These are phyloP conservation scores for Pristionchus arcanus DNA, from an alignment of 2,888 invertebrate species.

Conservation along the genomic window DNA sequence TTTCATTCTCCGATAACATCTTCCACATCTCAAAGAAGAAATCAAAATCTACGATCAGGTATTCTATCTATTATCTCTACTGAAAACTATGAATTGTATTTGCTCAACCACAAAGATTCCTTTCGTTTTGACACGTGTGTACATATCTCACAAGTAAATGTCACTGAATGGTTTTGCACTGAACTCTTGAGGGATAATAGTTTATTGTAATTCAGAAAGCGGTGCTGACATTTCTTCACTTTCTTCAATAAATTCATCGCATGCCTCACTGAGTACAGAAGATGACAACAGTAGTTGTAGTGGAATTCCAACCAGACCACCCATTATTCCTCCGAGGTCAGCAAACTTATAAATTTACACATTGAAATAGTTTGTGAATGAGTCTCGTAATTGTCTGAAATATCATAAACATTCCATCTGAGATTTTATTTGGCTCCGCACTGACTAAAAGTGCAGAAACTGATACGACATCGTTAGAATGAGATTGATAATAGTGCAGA, in stretches of 20 bases:
- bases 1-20: conserved; percentile 32
- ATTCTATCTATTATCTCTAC: not conserved
- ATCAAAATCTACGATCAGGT: conserved; percentile 33
- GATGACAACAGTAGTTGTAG: conserved; percentile 50
- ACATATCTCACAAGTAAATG: too few relatives aligned
- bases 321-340: conserved; percentile 40
- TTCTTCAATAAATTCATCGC: conserved; percentile 47
- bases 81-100: not conserved
- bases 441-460: not conserved
- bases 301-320: not conserved
- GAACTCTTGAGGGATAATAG: not conserved
- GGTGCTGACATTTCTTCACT: conserved; percentile 41
- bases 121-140: not conserved
- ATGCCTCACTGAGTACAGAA: conserved; percentile 38
- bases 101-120: not conserved
- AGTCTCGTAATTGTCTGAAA: not conserved
- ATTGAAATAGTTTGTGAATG: too few relatives aligned
- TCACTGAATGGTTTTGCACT: not conserved
- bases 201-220: conserved; percentile 25
- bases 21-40: not conserved
- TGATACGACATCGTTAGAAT: not conserved
- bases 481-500: not conserved
- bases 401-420: not conserved
- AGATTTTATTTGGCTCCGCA: not conserved
- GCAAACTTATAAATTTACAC: not conserved